Evolutionary conservation across 2,113 vertebrate species (phyloP).

Genomic region (Tyto alba): DNA sequence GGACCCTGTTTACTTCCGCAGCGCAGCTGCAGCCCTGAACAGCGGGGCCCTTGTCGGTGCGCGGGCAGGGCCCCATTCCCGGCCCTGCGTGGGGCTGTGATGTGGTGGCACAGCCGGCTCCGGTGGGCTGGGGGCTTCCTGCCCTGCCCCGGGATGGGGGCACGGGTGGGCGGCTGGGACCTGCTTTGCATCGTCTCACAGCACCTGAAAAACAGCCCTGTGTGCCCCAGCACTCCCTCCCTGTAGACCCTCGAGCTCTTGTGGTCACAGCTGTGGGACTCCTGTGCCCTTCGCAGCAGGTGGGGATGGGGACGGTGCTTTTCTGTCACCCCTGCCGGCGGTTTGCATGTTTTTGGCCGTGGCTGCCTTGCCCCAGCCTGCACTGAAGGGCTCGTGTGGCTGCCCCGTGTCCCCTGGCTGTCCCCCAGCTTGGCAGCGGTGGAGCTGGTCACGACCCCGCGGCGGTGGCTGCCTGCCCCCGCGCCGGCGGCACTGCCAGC

Average conservation of each 20-base stretch:
- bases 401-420: conserved; percentile 26
- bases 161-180: not conserved
- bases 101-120: not conserved
- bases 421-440: not conserved
- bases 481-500: not conserved
- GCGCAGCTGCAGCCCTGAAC: conserved; percentile 27
- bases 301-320: not conserved
- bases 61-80: not conserved
- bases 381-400: not conserved
- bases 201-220: not conserved
- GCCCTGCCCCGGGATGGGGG: not conserved
- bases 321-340: not conserved
- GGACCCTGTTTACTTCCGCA: conserved; percentile 4
- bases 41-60: conserved; percentile 15
- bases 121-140: conserved; percentile 10
- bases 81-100: not conserved
- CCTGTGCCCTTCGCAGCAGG: not conserved
- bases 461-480: not conserved
- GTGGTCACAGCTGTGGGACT: not conserved
- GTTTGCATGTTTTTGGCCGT: not conserved
- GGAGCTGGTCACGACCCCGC: not conserved
- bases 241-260: not conserved
- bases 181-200: not conserved
- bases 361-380: not conserved
- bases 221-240: not conserved